These are phyloP conservation scores for Spodoptera litura DNA, from an alignment of 1,140 invertebrate genomes.

Conservation along the genomic window DNA sequence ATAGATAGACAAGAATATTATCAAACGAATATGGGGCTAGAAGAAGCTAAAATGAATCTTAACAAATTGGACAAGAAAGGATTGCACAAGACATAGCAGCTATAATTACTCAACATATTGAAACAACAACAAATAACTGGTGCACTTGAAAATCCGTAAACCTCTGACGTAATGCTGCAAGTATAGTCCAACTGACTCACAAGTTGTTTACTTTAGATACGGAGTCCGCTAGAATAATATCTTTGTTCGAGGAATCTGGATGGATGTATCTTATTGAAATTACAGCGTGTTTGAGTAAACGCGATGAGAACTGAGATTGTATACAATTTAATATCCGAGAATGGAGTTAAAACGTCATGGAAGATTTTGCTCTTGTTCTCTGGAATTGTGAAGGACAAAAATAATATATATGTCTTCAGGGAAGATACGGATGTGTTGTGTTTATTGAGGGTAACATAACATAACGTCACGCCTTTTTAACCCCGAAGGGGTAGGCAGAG, in stretches of 20 bases:
- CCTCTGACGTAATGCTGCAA: constrained; percentile 28
- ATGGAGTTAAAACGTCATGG: constrained; percentile 29
- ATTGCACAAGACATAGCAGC: not conserved
- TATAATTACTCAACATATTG: constrained; percentile 31
- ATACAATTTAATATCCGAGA: constrained; percentile 9
- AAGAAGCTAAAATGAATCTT: too few relatives aligned
- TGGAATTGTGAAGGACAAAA: not conserved
- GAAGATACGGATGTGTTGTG: not conserved
- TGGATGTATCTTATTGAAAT: constrained; percentile 42
- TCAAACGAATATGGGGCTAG: too few relatives aligned
- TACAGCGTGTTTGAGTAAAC: constrained; percentile 43
- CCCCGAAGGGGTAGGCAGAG: too few relatives aligned
- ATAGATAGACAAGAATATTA: not conserved
- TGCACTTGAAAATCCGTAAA: constrained; percentile 39
- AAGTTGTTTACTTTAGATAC: constrained; percentile 64
- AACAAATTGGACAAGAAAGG: not conserved
- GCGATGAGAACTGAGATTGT: constrained; percentile 31
- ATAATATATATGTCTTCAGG: too few relatives aligned
- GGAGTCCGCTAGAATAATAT: constrained; percentile 65
- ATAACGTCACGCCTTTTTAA: too few relatives aligned
- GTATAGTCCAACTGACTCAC: constrained; percentile 57
- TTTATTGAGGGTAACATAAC: too few relatives aligned
- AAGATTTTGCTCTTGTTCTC: not conserved
- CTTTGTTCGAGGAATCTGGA: constrained; percentile 69
- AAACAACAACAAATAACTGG: constrained; percentile 27